phyloP scores from a whole-genome alignment of 2,113 vertebrate species.

The Oenanthe oenanthe region DNA sequence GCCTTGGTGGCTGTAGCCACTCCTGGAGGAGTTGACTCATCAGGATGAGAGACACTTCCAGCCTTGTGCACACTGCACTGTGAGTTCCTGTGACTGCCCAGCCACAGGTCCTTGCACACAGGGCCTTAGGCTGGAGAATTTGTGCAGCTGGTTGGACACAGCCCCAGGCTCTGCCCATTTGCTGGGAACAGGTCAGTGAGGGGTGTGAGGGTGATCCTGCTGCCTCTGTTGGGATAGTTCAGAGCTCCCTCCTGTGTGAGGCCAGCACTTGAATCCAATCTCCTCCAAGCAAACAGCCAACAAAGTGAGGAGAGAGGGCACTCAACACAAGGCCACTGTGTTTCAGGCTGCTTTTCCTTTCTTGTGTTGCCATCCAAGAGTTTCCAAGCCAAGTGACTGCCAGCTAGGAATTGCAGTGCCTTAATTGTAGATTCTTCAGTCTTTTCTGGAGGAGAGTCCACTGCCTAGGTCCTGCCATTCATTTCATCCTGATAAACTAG shows the following conservation, averaged over 20 bases:
- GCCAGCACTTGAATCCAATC: rapidly evolving
- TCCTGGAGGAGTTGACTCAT: neutral
- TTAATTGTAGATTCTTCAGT: neutral
- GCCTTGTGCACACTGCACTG: rapidly evolving
- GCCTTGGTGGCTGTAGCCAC: neutral
- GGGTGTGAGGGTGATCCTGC: neutral
- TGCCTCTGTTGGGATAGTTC: neutral
- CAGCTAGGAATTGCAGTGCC: neutral
- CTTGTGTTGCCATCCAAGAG: neutral
- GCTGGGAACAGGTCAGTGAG: neutral
- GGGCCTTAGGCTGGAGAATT: neutral
- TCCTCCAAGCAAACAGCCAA: neutral
- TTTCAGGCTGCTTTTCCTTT: neutral
- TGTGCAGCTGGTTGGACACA: neutral
- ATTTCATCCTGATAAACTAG: neutral
- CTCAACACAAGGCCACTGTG: neutral
- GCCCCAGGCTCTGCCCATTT: neutral
- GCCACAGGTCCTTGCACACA: neutral
- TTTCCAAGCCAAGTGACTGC: neutral
- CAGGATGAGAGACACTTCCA: neutral
- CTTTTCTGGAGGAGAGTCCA: neutral
- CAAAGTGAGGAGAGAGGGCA: neutral
- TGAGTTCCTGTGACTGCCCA: rapidly evolving
- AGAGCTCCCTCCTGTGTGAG: neutral
- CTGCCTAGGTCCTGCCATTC: neutral